Conservation (phyloP, 2,888 invertebrate species). For the Troglohyphantes excavatus region DNA sequence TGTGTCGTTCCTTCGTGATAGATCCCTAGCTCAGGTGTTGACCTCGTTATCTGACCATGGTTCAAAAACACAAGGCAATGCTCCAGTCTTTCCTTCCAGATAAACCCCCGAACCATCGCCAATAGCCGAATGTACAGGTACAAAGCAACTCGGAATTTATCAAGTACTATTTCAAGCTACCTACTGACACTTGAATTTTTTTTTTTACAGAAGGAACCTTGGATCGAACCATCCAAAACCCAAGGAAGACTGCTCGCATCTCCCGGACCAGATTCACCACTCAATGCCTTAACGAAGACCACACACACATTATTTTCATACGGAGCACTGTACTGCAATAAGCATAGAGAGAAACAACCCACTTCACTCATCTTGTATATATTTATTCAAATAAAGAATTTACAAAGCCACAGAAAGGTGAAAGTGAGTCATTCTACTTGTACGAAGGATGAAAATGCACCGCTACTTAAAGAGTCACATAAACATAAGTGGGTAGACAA, state of each 20-base stretch:
- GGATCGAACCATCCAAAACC: too few species aligned
- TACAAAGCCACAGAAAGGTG: not conserved
- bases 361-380: not conserved
- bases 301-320: slow-evolving; percentile 41
- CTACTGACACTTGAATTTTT: too few species aligned
- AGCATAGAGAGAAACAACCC: not conserved
- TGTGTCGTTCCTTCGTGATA: too few species aligned
- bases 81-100: too few species aligned
- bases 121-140: too few species aligned
- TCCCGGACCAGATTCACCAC: slow-evolving; percentile 54
- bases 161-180: too few species aligned
- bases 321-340: not conserved
- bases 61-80: too few species aligned
- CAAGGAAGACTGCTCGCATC: not conserved
- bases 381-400: slow-evolving; percentile 2
- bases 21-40: too few species aligned
- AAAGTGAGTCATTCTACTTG: not conserved
- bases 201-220: too few species aligned
- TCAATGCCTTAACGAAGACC: slow-evolving; percentile 44
- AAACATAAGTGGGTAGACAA: not conserved
- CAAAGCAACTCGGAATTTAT: too few species aligned
- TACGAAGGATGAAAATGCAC: slow-evolving; percentile 10
- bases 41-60: too few species aligned
- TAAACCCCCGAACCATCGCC: too few species aligned
- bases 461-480: not conserved